phyloP scores from a whole-genome alignment of 2,113 vertebrate species.

The Myanophis thanlyinensis region DNA sequence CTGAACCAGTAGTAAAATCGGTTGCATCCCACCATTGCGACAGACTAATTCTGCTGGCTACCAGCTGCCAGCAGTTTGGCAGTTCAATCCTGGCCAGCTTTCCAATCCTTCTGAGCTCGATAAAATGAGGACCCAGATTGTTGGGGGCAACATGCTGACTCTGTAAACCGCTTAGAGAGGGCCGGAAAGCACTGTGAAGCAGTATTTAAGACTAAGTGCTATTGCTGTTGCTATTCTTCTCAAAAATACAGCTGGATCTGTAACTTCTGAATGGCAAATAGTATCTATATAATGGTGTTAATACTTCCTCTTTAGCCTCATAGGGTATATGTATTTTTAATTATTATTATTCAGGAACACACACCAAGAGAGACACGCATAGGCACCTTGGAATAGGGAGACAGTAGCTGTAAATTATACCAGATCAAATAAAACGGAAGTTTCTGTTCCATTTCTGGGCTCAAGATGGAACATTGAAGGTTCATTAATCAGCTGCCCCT shows the following conservation, averaged over 20 bases:
- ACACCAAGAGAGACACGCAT: not conserved
- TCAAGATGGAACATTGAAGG: not conserved
- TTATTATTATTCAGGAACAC: not conserved
- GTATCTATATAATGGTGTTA: not conserved
- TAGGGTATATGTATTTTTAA: not conserved
- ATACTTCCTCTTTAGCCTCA: not conserved
- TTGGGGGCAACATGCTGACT: too few relatives aligned
- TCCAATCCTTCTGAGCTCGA: too few relatives aligned
- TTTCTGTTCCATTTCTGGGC: not conserved
- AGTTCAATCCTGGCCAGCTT: too few relatives aligned
- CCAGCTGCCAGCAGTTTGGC: too few relatives aligned
- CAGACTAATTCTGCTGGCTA: too few relatives aligned
- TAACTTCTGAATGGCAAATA: not conserved
- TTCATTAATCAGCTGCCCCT: not conserved
- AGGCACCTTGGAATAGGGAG: not conserved
- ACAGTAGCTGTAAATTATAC: slow-evolving; percentile 10
- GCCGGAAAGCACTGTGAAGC: too few relatives aligned
- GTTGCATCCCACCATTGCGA: too few relatives aligned
- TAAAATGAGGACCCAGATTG: too few relatives aligned
- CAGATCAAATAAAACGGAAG: slow-evolving; percentile 5
- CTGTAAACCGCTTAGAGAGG: too few relatives aligned
- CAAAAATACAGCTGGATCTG: not conserved
- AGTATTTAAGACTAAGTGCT: too few relatives aligned
- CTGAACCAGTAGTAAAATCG: too few relatives aligned
- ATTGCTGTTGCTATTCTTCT: not conserved